phyloP scores from a whole-genome alignment of 2,797 vertebrate genomes.

The Anguilla pacifica region DNA sequence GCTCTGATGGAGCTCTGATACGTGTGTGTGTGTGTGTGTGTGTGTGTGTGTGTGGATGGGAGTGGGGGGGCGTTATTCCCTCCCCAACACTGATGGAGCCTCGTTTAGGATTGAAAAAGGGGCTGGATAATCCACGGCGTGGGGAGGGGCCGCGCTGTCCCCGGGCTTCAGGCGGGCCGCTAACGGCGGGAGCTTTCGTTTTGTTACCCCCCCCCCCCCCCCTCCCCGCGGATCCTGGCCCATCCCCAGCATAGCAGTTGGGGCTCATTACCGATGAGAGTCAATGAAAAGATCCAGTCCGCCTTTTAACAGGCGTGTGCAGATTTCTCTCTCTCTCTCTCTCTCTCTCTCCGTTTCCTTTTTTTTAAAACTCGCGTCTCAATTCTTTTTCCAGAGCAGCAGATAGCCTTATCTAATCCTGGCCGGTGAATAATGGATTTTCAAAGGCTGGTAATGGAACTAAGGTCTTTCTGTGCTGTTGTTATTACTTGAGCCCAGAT shows the following conservation, averaged over 20 bases:
- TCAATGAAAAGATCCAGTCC: background rate
- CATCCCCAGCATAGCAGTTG: background rate
- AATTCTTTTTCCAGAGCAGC: slow-evolving; percentile 40
- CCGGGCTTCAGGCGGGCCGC: too few relatives aligned
- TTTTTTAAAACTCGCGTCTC: slow-evolving; percentile 45
- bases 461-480: slow-evolving; percentile 25
- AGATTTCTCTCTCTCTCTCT: too few relatives aligned
- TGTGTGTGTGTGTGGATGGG: too few relatives aligned
- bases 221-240: background rate
- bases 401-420: slow-evolving; percentile 55
- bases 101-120: too few relatives aligned
- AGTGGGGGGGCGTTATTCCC: too few relatives aligned
- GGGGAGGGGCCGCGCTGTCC: too few relatives aligned
- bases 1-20: too few relatives aligned
- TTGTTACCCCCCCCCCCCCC: too few relatives aligned
- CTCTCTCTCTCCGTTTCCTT: slow-evolving; percentile 19
- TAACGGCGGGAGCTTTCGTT: too few relatives aligned
- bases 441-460: slow-evolving; percentile 50
- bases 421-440: slow-evolving; percentile 54
- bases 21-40: too few relatives aligned
- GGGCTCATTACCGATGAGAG: background rate
- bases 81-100: too few relatives aligned
- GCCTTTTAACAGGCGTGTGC: background rate
- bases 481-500: slow-evolving; percentile 36
- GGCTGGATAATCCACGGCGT: too few relatives aligned